Evolutionary conservation across 64 coral and sea anemone species (phyloP), one percentile per base, ranked within the genome.

Genomic region (Montipora capricornis): DNA sequence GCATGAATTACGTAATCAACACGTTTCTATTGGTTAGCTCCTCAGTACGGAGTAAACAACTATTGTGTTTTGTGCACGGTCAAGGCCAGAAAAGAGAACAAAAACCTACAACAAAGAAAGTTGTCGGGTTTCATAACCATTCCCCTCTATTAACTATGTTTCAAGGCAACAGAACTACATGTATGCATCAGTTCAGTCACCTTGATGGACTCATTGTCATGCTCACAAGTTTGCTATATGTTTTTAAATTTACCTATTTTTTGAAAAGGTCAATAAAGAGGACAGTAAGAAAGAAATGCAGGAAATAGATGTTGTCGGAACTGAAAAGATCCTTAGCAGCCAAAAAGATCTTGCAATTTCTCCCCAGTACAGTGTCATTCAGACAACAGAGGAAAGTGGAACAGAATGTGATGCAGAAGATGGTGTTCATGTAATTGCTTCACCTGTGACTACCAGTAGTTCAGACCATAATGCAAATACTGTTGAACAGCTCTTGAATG

Each of bases 241-340:
- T 7, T 78, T 15, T 78, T 47, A 37, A 37, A 37, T 37, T 37
- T 37, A 1, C 37, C 6, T 15, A 46, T 2, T 17, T 62, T 75
- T 73, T 44, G 2, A 2, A 24, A 79, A 74, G 79, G 12, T 37
- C 20, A 49, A 69, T 44, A 51, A 75, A 50, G 13, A 67, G 44
- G 49, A 77, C 4, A 26, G 49, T 0, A 57, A 49, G 4, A 19
- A 80, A 73, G 64, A 57, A 50, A 20, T 62, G 77, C 6, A 14
- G 6, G 50, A 82, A 70, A 47, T 74, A 82, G 13, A 91, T 74
- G 67, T 68, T 82, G 64, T 49, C 11, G 66, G 64, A 86, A 49
- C 71, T 16, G 37, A 71, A 14, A 6, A n/a, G 45, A 22, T 20
- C 6, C 8, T 47, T 49, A 51, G 5, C 8, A 24, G 17, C 46